Evolutionary conservation across 2,888 invertebrate species (phyloP).

Genomic region (Lasioglossum calceatum): DNA sequence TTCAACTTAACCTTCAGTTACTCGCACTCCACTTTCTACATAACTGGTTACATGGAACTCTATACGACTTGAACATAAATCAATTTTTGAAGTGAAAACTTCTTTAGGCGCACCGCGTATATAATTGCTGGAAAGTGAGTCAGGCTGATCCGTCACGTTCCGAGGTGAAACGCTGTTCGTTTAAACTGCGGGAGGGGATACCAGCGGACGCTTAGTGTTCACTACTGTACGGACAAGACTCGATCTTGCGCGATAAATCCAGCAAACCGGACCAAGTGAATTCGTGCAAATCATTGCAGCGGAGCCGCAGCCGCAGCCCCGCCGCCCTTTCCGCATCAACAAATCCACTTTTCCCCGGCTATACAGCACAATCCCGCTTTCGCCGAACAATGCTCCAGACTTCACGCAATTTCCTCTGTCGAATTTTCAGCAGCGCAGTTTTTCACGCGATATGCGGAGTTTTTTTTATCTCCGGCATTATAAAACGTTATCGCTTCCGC

Average conservation of each 20-base stretch:
- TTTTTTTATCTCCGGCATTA: slow-evolving; percentile 16
- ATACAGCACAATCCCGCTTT: neutral
- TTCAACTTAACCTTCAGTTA: no score
- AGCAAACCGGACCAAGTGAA: neutral
- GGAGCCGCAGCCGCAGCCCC: neutral
- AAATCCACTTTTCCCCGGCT: neutral
- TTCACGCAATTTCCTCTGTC: slow-evolving; percentile 11
- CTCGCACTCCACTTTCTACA: no score
- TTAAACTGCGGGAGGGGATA: no score
- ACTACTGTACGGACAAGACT: no score
- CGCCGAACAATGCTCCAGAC: slow-evolving; percentile 10
- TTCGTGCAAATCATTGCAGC: neutral
- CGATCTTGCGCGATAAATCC: neutral
- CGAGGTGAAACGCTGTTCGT: no score
- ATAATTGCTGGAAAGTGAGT: no score
- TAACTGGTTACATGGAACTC: no score
- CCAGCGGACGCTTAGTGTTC: no score
- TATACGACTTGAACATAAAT: no score
- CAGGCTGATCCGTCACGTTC: no score
- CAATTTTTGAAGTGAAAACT: no score
- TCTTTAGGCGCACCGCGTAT: no score
- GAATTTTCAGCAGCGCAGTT: slow-evolving; percentile 7
- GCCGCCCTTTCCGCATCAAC: slow-evolving; percentile 7
- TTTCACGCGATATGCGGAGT: slow-evolving; percentile 7
- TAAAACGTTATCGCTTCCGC: slow-evolving; percentile 29